A percentile compares a stretch with the other conserved stretches of the same genome.
Evolutionary conservation across 2,888 invertebrate species (phyloP).

Genomic region (Allolobophora icterica): DNA sequence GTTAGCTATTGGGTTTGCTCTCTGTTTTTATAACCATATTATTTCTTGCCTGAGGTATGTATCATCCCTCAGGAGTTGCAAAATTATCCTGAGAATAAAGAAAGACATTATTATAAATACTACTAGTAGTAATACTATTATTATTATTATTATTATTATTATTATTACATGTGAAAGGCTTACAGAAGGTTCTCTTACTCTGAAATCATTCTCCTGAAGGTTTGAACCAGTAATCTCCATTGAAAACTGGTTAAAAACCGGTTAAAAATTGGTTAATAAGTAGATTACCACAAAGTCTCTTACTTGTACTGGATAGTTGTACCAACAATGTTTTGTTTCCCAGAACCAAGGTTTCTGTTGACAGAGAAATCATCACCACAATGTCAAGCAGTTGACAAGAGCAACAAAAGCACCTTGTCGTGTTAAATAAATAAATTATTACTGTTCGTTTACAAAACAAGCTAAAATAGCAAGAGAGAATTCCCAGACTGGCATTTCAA

Average conservation of each 20-base stretch:
- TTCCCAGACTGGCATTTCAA: background rate
- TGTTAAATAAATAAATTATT: no score
- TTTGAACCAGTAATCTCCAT: background rate
- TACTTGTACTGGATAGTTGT: conserved; percentile 79
- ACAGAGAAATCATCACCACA: background rate
- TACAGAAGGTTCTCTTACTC: no score
- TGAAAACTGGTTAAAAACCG: background rate
- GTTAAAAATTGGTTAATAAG: background rate
- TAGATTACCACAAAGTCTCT: background rate
- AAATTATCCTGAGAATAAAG: no score
- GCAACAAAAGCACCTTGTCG: background rate
- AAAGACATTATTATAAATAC: no score
- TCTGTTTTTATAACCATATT: no score
- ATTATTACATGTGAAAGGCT: no score
- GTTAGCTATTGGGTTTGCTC: no score
- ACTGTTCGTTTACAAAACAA: no score
- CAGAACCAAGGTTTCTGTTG: conserved; percentile 84
- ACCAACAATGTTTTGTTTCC: conserved; percentile 87
- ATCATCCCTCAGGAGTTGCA: no score
- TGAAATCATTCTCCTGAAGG: background rate
- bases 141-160: no score
- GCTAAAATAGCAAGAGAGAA: background rate
- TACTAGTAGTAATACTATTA: no score
- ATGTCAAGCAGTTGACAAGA: background rate
- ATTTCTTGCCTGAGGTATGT: no score